A percentile compares a stretch with the other conserved stretches of the same genome.
Conservation (phyloP, 1,140 invertebrate species). For the Drosophila virilis region DNA sequence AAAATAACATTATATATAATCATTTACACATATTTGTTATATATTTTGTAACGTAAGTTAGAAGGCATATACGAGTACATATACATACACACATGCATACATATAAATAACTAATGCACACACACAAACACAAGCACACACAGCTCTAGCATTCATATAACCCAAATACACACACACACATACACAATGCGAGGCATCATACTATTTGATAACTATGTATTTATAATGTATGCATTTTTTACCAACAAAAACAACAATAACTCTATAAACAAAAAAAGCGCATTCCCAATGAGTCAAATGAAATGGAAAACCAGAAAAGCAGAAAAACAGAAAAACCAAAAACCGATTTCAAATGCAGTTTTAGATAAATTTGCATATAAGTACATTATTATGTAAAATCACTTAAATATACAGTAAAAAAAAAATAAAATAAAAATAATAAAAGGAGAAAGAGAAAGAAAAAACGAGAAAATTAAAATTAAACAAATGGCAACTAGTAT, state of each 20-base stretch:
- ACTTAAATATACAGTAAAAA: slow-evolving; percentile 70
- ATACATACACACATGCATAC: slow-evolving; percentile 47
- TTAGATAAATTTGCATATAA: slow-evolving; percentile 77
- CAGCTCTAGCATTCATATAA: slow-evolving; percentile 30
- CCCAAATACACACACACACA: slow-evolving; percentile 20
- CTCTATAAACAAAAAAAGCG: slow-evolving; percentile 19
- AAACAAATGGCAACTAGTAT: slow-evolving; percentile 67
- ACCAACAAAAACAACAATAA: slow-evolving; percentile 54
- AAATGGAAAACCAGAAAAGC: slow-evolving; percentile 46
- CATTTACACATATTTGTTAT: slow-evolving; percentile 79
- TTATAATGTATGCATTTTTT: slow-evolving; percentile 83
- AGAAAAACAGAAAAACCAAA: slow-evolving; percentile 30
- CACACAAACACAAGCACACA: slow-evolving; percentile 8
- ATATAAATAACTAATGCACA: slow-evolving; percentile 42
- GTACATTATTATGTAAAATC: slow-evolving; percentile 82
- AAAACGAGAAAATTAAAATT: slow-evolving; percentile 20
- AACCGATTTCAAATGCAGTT: slow-evolving; percentile 65
- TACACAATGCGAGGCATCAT: slow-evolving; percentile 38
- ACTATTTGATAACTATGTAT: slow-evolving; percentile 83
- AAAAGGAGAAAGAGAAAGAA: slow-evolving; percentile 32
- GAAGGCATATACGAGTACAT: slow-evolving; percentile 63
- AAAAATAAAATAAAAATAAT: slow-evolving; percentile 42
- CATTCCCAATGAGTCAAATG: slow-evolving; percentile 51
- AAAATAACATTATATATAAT: slow-evolving; percentile 46
- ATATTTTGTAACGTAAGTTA: slow-evolving; percentile 82